Evolutionary conservation across 2,888 invertebrate genomes (phyloP), one percentile per base, ranked within the genome.

Genomic region (Stegophylla sp.): DNA sequence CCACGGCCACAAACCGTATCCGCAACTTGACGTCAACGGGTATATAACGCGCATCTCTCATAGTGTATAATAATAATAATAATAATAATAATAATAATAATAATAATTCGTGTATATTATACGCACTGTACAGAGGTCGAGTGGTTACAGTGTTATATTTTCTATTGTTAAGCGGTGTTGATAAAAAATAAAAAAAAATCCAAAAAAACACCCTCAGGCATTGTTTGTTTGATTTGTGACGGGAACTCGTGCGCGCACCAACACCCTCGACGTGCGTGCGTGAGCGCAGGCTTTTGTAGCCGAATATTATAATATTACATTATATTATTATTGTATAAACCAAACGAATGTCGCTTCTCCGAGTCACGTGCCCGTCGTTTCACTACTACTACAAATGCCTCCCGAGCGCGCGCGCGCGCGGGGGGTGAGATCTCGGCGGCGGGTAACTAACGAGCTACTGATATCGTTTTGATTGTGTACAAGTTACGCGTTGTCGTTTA

Each of bases 401-500:
- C 17, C 48, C 48, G 63, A 48, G 20, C 34, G 20, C 7, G 51
- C 20, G 7, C 13, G 45, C 43, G 4, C 43, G 43, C 63, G n/a
- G n/a, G n/a, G n/a, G 17, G 26, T 48, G 34, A 56, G 56, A 56
- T 56, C 56, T 75, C 17, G 34, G 13, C n/a, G n/a, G n/a, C n/a
- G n/a, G n/a, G 64, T 53, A 23, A 53, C 79, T 79, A 79, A 79
- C 79, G 79, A 79, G 79, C 71, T 51, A 79, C 79, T 71, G 79
- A 79, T 79, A 79, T 67, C 69, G 71, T 79, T 79, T 71, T 79
- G 79, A 79, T 79, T 63, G 79, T 48, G 71, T 69, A 66, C 75
- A 23, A 64, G 63, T 74, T 56, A 17, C 3, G 56, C 41, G 4
- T n/a, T n/a, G 72, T 23, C 56, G 20, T 56, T 72, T 56, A 23